Conservation (phyloP, 2,113 vertebrate genomes). For the Gallinago jamesoni region DNA sequence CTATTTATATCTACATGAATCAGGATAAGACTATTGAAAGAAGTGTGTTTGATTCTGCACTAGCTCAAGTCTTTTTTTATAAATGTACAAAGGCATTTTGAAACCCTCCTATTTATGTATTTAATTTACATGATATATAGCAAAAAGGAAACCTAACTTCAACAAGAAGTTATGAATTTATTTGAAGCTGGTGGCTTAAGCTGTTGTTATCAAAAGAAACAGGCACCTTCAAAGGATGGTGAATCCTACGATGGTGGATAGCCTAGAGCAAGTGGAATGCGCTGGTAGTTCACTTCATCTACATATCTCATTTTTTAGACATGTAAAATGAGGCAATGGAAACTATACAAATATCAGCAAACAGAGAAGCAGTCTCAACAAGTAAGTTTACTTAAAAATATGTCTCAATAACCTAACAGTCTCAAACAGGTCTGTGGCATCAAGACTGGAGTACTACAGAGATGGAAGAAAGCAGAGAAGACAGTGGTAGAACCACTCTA, state of each 20-base stretch:
- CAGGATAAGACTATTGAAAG: background rate
- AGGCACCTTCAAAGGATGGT: background rate
- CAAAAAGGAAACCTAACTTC: background rate
- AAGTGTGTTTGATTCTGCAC: background rate
- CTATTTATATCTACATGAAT: background rate
- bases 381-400: background rate
- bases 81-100: background rate
- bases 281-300: background rate
- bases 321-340: rapidly evolving
- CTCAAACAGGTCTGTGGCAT: background rate
- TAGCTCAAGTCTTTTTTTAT: background rate
- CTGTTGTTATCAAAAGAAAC: background rate
- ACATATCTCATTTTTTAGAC: background rate
- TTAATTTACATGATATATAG: background rate
- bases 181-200: background rate
- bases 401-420: background rate
- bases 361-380: background rate
- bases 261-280: background rate
- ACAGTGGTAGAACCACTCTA: background rate
- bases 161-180: background rate
- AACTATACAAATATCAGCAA: background rate
- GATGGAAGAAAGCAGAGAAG: background rate
- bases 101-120: background rate
- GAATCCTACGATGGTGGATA: background rate
- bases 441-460: background rate